Evolutionary conservation across 2,888 invertebrate species (phyloP), one percentile per base, ranked within the genome.

Genomic region (Schizotus pectinicornis): DNA sequence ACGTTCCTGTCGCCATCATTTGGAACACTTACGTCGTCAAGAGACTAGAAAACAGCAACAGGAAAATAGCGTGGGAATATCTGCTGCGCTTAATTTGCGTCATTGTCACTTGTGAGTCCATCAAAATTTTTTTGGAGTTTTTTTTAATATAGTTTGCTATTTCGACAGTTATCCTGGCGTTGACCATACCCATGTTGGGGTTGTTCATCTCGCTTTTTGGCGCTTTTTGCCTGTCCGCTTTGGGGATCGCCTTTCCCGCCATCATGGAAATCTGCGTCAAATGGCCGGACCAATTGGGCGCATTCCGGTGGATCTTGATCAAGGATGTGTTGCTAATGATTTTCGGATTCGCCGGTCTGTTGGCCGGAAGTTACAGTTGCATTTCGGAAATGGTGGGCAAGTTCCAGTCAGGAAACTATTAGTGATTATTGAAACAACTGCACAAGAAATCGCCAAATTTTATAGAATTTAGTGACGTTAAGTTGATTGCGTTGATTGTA

Each of bases 1-100:
- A 92, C 77, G 95, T 95, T 1, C 94, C 94, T 0, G 88, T 94
- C 64, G 87, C 88, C 63, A 91, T 95, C 47, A 80, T 94, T 13
- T 92, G 90, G 90, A 77, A 77, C 39, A 80, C 78, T 32, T 81
- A 81, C 55, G 74, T 81, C 37, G 67, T 73, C 7, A 78, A 79
- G 53, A 67, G 67, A 50, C 58, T 81, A 33, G 73, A 77, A 63
- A 67, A 74, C 52, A 70, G 67, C 36, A 67, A 65, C 22, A 67
- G 70, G 36, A 50, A 74, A 12, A 30, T 74, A 43, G 11, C 67
- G 3, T 77, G 73, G 68, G 81, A 81, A 62, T 80, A 80, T 57
- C 52, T 77, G 5, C 67, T 81, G n/a, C 72, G 81, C 51, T 65
- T 78, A 32, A 67, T 62, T 9, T 74, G 77, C 59, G 81, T 81